These are phyloP conservation scores for Pterois miles DNA, from an alignment of 2,797 vertebrate species.

Conservation along the genomic window DNA sequence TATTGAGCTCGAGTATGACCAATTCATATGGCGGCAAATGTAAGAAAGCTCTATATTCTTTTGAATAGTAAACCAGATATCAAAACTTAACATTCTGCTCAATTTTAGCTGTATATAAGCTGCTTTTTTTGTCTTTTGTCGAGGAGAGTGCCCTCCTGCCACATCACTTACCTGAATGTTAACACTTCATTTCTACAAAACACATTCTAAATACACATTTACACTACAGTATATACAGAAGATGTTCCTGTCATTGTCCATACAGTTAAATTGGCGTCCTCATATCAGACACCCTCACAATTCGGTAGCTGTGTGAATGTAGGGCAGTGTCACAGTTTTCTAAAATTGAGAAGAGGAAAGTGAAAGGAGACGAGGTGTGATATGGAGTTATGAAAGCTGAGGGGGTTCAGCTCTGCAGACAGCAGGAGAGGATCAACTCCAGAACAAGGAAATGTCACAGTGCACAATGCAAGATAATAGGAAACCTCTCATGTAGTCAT, in stretches of 20 bases:
- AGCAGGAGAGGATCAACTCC: constrained; percentile 18
- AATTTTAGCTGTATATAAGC: not conserved
- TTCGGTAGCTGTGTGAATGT: constrained; percentile 4
- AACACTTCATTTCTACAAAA: not conserved
- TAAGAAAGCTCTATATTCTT: too few species aligned
- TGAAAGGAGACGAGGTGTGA: constrained; percentile 1
- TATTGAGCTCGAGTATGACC: too few species aligned
- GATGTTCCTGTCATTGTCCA: not conserved
- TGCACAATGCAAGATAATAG: constrained; percentile 12
- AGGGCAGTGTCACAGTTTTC: constrained; percentile 3
- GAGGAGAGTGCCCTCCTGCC: not conserved
- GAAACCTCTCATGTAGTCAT: constrained; percentile 14
- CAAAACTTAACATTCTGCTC: not conserved
- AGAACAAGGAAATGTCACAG: constrained; percentile 16
- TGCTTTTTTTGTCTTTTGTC: not conserved
- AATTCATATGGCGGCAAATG: too few species aligned
- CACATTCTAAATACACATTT: not conserved
- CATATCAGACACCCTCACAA: not conserved
- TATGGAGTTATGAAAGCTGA: constrained; percentile 13
- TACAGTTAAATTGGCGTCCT: not conserved
- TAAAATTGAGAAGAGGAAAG: not conserved
- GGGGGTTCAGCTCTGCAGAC: not conserved
- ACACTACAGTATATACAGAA: not conserved
- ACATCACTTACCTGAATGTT: not conserved
- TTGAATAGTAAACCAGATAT: not conserved